phyloP scores from a whole-genome alignment of 2,113 vertebrate species.

The Sclerurus mexicanus region DNA sequence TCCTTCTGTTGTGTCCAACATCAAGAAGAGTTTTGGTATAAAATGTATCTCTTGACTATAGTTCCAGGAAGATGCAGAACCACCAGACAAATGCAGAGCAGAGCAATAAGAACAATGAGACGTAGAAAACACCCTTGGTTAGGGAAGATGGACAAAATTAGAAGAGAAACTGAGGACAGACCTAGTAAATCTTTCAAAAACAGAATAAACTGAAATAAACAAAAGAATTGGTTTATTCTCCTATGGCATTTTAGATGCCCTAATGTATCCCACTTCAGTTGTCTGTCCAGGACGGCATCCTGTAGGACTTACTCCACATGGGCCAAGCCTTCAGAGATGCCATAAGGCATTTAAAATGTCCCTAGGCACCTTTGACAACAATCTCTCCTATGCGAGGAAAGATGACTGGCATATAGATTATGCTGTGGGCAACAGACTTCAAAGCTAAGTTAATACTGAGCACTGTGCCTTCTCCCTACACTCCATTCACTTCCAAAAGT shows the following conservation, averaged over 20 bases:
- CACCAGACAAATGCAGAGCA: background rate
- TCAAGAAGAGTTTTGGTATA: background rate
- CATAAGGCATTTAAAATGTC: background rate
- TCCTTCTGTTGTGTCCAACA: background rate
- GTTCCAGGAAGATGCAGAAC: background rate
- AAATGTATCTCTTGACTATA: background rate
- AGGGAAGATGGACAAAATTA: background rate
- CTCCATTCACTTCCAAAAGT: background rate
- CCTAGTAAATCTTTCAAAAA: background rate
- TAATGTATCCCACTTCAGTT: background rate
- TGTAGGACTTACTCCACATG: background rate
- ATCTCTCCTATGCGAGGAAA: background rate
- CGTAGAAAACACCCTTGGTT: background rate
- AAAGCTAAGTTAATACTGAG: background rate
- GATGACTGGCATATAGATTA: background rate
- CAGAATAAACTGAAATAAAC: background rate
- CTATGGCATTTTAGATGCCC: background rate
- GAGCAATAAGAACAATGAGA: background rate
- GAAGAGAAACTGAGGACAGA: background rate
- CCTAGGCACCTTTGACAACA: background rate
- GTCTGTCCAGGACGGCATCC: background rate
- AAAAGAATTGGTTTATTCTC: background rate
- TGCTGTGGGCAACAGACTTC: background rate
- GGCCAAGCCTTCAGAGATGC: background rate
- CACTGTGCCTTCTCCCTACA: background rate